These are phyloP conservation scores for Cyanistes caeruleus DNA, from an alignment of 2,113 vertebrate genomes.

Conservation along the genomic window DNA sequence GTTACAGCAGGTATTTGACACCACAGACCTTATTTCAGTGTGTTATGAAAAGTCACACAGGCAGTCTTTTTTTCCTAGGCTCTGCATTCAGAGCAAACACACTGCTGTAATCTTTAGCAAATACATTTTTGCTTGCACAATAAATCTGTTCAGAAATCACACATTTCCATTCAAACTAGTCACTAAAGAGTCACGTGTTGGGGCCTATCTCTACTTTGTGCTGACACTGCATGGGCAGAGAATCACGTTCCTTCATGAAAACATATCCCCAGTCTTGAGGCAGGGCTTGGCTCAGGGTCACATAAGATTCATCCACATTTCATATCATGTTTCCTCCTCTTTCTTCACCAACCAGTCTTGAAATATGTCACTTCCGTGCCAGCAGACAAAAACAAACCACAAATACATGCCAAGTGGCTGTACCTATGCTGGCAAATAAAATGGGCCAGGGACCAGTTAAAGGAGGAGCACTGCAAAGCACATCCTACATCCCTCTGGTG, in stretches of 20 bases:
- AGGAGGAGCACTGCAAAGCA: neutral
- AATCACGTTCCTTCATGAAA: slow-evolving; percentile 26
- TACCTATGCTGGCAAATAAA: neutral
- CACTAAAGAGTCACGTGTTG: slow-evolving; percentile 16
- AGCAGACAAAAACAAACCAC: neutral
- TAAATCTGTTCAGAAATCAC: slow-evolving; percentile 55
- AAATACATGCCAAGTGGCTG: neutral
- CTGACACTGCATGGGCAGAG: neutral
- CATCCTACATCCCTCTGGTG: neutral
- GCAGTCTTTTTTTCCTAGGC: neutral
- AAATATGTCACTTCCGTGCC: neutral
- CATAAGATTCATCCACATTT: neutral
- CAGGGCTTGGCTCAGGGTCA: neutral
- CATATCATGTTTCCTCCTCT: neutral
- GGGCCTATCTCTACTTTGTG: slow-evolving; percentile 49
- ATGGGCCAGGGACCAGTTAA: neutral
- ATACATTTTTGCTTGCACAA: slow-evolving; percentile 49
- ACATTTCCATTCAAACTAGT: slow-evolving; percentile 35
- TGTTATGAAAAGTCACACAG: slow-evolving; percentile 6
- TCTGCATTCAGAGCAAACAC: slow-evolving; percentile 26
- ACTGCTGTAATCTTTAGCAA: slow-evolving; percentile 31
- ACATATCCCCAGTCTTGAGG: slow-evolving; percentile 1
- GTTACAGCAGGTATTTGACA: neutral
- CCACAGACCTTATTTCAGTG: neutral
- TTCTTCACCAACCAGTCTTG: neutral